Evolutionary conservation across 2,888 invertebrate species (phyloP).

Genomic region (Dicycla oo): DNA sequence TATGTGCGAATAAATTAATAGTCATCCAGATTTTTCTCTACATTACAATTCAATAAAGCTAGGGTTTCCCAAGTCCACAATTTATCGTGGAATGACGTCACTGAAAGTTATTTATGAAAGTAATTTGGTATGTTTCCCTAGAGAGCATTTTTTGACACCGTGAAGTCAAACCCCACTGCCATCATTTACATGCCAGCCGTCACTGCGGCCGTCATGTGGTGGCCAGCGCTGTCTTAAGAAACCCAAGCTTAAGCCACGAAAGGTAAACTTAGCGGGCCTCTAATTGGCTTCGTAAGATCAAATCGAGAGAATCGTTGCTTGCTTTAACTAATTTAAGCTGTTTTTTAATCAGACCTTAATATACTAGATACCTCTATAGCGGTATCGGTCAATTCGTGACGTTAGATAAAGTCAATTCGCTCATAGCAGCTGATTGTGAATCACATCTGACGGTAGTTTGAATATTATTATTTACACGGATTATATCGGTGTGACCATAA

Average conservation of each 20-base stretch:
- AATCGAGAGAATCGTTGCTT: background rate
- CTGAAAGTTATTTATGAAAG: background rate
- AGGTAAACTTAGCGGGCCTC: background rate
- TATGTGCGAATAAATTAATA: background rate
- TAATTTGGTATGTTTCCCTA: background rate
- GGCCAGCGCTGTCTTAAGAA: background rate
- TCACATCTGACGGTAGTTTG: constrained; percentile 9
- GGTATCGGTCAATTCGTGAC: background rate
- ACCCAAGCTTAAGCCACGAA: background rate
- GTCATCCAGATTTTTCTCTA: background rate
- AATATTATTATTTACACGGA: constrained; percentile 2
- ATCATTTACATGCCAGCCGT: background rate
- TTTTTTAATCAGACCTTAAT: background rate
- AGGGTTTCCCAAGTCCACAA: background rate
- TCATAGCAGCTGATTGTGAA: constrained; percentile 8
- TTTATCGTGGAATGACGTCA: background rate
- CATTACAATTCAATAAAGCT: background rate
- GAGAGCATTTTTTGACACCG: background rate
- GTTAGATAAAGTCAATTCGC: background rate
- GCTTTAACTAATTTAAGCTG: no score
- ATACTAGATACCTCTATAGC: no score
- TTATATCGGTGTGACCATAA: constrained; percentile 7
- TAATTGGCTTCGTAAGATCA: background rate
- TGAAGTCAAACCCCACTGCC: background rate
- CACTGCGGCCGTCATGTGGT: background rate